Base-by-base conservation (phyloP, 2,113 vertebrate genomes). In the Cisticola juncidis region DNA sequence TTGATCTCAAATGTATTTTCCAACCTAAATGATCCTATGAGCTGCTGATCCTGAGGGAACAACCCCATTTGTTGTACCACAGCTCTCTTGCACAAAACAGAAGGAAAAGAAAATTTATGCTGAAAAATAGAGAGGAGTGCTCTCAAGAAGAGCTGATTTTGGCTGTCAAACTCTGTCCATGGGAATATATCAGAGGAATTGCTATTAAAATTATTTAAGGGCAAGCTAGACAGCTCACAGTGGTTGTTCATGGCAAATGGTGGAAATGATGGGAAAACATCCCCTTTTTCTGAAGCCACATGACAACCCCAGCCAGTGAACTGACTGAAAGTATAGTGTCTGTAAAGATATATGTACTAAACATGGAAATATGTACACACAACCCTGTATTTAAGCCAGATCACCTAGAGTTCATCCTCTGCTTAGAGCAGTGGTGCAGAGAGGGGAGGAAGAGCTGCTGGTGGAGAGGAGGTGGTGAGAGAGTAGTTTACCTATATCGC, bases 401-500 rank as follows among this genome's bases (percentile, higher is more conserved):
- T 40, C 38, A 62, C 35, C 21, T 50, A 12, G 22, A 73, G 40
- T 40, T 72, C 48, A 40, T 71, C 42, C 28, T 26, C 54, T 90
- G 68, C 29, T 14, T 56, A n/a, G 50, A 35, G 44, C 86, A 66
- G 70, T 11, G 3, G 25, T 38, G 47, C 26, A 54, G 71, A 38
- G 33, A 68, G 35, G 6, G 50, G 8, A 72, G 58, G 50, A 82
- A 69, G 40, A 51, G 62, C 25, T 1, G 1, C 44, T 71, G 77
- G 60, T 65, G 24, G 33, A 50, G 64, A 83, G 47, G 33, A 70
- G 42, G 4, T 23, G 29, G 33, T 60, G 36, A 51, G 53, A 76
- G 35, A 56, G 42, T 14, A 19, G 26, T 61, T 87, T 38, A 20
- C 25, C 22, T 0, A 0, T 14, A 7, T 0, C 1, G 15, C n/a